Base-by-base conservation (phyloP, 2,888 invertebrate genomes). In the Abscondita cerata region DNA sequence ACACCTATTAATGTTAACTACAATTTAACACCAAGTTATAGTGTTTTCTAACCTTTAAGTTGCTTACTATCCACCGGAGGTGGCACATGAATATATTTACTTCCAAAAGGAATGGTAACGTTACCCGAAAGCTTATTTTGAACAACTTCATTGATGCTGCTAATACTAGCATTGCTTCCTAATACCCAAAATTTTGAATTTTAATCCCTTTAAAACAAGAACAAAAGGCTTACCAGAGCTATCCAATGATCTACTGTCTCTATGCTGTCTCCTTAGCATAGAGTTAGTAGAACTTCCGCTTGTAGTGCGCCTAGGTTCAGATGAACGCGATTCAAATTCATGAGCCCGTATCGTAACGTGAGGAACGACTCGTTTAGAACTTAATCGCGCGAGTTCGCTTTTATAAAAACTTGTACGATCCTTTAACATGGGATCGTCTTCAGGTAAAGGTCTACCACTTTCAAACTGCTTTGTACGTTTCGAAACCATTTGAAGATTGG, bases 31-130 rank as follows among this genome's bases (percentile, higher is more conserved):
- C 36, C 13, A 36, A 12, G 31, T 13, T 46, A 47, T 13, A 34
- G 19, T 54, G 15, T 12, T n/a, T 38, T 64, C 72, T 72, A 72
- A 72, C 73, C 72, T 73, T 68, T 56, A 77, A 82, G 81, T 76
- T 63, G 60, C 52, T 74, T 82, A 81, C 82, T 86, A 79, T 85
- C 87, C 72, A 84, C 82, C 70, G 91, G 91, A 65, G 89, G 90
- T 72, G 88, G 88, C 79, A 91, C 91, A 82, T 92, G 92, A 74
- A 92, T 85, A 81, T 89, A 87, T 79, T 88, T 89, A 83, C 91
- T 89, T 82, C 92, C 92, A 73, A 90, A 86, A 76, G 91, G 89
- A 83, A 89, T 87, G 70, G 87, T 83, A 79, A 90, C 87, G 84
- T 92, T 92, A 77, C 90, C 91, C 69, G 89, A 88, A 76, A 89